These are phyloP conservation scores for Labia minor DNA, from an alignment of 2,888 invertebrate species.

Conservation along the genomic window DNA sequence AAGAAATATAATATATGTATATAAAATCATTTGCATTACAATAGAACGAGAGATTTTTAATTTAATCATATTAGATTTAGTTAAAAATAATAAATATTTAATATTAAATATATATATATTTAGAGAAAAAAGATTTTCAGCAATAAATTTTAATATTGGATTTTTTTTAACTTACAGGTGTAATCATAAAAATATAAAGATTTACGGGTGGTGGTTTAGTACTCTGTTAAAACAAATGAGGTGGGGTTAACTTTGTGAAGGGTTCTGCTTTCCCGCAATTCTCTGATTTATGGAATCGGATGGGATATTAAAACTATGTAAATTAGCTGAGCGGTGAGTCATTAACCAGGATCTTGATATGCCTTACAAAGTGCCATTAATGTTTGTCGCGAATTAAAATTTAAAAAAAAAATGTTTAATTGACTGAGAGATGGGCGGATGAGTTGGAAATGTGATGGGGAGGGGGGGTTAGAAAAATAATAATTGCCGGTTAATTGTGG, in stretches of 20 bases:
- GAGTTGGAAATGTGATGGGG: too few species aligned
- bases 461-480: too few species aligned
- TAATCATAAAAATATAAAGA: not conserved
- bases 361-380: not conserved
- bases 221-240: not conserved
- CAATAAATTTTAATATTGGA: not conserved
- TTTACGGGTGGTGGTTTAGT: not conserved
- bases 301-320: slow-evolving; percentile 5
- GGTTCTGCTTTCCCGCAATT: not conserved
- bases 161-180: too few species aligned
- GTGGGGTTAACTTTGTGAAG: not conserved
- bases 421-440: too few species aligned
- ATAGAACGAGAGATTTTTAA: not conserved
- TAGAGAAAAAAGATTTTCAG: not conserved
- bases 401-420: not conserved
- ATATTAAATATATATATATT: not conserved
- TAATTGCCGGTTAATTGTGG: too few species aligned
- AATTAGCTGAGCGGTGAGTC: not conserved
- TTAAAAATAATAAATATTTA: not conserved
- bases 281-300: slow-evolving; percentile 13
- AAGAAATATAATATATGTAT: not conserved
- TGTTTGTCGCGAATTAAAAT: not conserved
- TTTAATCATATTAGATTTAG: too few species aligned
- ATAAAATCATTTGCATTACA: not conserved
- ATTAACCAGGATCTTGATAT: slow-evolving; percentile 2